Evolutionary conservation across 92 coral and sea anemone species (phyloP).

Genomic region (Zoanthus solanderi): DNA sequence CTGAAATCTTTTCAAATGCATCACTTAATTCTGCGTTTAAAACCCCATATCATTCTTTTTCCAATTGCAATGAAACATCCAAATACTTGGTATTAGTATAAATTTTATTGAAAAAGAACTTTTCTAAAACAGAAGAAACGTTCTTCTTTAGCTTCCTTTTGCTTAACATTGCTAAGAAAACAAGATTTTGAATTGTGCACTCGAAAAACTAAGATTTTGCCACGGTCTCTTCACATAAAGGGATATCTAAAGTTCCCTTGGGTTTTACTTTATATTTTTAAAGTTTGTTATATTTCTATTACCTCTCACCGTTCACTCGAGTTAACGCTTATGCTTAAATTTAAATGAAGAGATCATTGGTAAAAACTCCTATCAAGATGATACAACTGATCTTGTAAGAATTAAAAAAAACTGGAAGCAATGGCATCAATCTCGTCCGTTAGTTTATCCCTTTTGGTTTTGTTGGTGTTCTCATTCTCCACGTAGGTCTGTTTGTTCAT

Average conservation of each 20-base stretch:
- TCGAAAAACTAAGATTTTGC: constrained; percentile 1
- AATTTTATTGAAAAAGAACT: constrained; percentile 42
- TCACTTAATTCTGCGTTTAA: too few species aligned
- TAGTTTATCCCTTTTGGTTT: constrained; percentile 88
- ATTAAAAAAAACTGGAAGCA: constrained; percentile 76
- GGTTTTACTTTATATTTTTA: neutral
- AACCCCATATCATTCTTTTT: too few species aligned
- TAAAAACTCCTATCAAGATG: constrained; percentile 3
- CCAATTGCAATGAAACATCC: neutral
- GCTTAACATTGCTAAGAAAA: neutral
- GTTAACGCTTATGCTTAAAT: neutral
- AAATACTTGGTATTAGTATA: neutral
- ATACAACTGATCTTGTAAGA: constrained; percentile 21
- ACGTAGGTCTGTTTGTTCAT: constrained; percentile 91
- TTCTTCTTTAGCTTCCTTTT: constrained; percentile 14
- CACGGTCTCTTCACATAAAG: constrained; percentile 23
- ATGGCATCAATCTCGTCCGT: constrained; percentile 87
- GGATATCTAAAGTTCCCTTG: neutral
- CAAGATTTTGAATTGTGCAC: neutral
- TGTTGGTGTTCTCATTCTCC: constrained; percentile 82
- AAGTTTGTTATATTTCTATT: neutral
- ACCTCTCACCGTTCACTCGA: neutral
- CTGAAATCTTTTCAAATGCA: too few species aligned
- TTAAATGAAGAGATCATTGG: constrained; percentile 6
- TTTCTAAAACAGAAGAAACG: constrained; percentile 20